Base-by-base conservation (phyloP, 2,797 vertebrate genomes). In the Hoplostethus mediterraneus region DNA sequence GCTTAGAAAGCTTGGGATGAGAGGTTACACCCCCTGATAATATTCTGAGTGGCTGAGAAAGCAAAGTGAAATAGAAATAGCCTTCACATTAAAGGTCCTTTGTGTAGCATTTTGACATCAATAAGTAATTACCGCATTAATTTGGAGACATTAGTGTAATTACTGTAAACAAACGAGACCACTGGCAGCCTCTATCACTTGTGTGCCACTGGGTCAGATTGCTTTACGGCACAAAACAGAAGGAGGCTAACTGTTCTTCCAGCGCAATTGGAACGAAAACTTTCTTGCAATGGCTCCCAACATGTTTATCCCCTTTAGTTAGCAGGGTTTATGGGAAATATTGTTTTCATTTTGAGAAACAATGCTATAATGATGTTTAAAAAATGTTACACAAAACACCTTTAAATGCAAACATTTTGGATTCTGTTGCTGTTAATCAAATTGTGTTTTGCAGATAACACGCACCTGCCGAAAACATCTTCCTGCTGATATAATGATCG, bases 11-110 rank as follows among this genome's bases (percentile, higher is more conserved):
- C 42, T 62, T 44, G 0, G 30, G 33, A 62, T 36, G 57, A 63
- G 59, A 66, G 28, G 16, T 64, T 25, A 5, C 14, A 38, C 71
- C 68, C 67, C 67, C 40, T 52, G 21, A 40, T 70, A 67, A 58
- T 54, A 48, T 55, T 51, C n/a, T 33, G 33, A 30, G 1, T 16
- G 17, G 61, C 33, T 16, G 3, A 3, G 47, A 31, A 42, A 47
- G 25, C 77, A 55, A 52, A 12, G 57, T 38, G 14, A 66, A 28
- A 61, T 33, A 13, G 1, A 21, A 21, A 21, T 21, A 21, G 42
- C 42, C 42, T 44, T 44, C 42, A 51, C 4, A 40, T 73, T 1
- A 21, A 65, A 73, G 17, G 17, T 52, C 63, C 54, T 58, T 40
- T 51, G 6, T 40, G 63, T 44, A 14, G 8, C 2, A 54, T 67